Percentiles rank a stretch among this genome's conserved stretches.
These are phyloP conservation scores for Axis porcinus DNA, from an alignment of 2,113 vertebrate genomes.

Conservation along the genomic window DNA sequence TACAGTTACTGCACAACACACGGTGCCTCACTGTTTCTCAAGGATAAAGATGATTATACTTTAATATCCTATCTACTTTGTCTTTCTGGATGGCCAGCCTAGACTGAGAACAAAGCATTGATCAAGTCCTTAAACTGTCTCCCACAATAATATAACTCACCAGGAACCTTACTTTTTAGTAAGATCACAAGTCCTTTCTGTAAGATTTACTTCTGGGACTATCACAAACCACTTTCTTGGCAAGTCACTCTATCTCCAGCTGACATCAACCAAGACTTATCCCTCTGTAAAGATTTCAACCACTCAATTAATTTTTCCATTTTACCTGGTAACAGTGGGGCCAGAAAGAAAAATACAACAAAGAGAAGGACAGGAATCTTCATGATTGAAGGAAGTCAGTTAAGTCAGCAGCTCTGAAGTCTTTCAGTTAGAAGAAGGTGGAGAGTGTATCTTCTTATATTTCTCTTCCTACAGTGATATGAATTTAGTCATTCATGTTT, in stretches of 20 bases:
- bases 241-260: background rate
- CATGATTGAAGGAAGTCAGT: background rate
- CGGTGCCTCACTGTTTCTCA: background rate
- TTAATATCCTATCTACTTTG: background rate
- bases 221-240: background rate
- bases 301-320: background rate
- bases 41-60: background rate
- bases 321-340: constrained; percentile 35
- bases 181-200: background rate
- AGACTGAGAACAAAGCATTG: background rate
- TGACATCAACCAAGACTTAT: background rate
- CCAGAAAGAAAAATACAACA: constrained; percentile 26
- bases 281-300: background rate
- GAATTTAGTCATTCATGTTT: background rate
- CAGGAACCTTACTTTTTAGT: background rate
- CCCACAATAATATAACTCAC: background rate
- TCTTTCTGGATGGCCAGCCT: background rate
- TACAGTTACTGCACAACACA: background rate
- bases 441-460: background rate
- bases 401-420: background rate
- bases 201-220: background rate
- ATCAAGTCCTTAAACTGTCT: background rate
- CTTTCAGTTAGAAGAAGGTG: background rate
- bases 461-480: background rate
- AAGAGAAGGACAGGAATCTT: constrained; percentile 7